phyloP scores from a whole-genome alignment of 2,888 invertebrate genomes.

The Trissolcus japonicus region DNA sequence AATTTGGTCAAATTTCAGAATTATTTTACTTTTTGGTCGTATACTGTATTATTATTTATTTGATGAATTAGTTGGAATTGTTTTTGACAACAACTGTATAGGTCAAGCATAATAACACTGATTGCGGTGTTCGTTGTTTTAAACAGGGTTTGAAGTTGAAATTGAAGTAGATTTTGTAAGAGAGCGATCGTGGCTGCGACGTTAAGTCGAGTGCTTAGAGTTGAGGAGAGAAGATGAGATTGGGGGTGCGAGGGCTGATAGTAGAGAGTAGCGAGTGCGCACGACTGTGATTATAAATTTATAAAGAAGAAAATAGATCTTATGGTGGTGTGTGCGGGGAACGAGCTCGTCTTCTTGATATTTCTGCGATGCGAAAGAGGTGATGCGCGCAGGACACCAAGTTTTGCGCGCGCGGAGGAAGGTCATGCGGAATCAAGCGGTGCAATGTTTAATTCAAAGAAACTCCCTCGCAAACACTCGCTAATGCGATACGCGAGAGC shows the following conservation, averaged over 20 bases:
- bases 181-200: conserved; percentile 21
- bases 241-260: not conserved
- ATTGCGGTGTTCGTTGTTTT: not conserved
- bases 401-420: conserved; percentile 23
- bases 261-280: conserved; percentile 22
- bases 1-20: no score
- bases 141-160: conserved; percentile 3
- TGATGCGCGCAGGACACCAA: conserved; percentile 31
- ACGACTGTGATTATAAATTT: conserved; percentile 54
- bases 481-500: conserved; percentile 38
- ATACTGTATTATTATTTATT: no score
- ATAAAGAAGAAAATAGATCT: conserved; percentile 50
- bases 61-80: no score
- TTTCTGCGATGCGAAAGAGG: conserved; percentile 26
- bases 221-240: conserved; percentile 1
- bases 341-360: conserved; percentile 24
- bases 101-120: no score
- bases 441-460: conserved; percentile 55
- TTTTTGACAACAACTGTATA: no score
- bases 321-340: conserved; percentile 19
- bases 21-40: no score
- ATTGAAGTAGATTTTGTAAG: conserved; percentile 38
- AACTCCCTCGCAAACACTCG: conserved; percentile 41
- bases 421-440: conserved; percentile 39
- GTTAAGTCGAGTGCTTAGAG: conserved; percentile 33